Evolutionary conservation across 2,797 vertebrate species (phyloP), one percentile per base, ranked within the genome.

Genomic region (Myioborus miniatus): DNA sequence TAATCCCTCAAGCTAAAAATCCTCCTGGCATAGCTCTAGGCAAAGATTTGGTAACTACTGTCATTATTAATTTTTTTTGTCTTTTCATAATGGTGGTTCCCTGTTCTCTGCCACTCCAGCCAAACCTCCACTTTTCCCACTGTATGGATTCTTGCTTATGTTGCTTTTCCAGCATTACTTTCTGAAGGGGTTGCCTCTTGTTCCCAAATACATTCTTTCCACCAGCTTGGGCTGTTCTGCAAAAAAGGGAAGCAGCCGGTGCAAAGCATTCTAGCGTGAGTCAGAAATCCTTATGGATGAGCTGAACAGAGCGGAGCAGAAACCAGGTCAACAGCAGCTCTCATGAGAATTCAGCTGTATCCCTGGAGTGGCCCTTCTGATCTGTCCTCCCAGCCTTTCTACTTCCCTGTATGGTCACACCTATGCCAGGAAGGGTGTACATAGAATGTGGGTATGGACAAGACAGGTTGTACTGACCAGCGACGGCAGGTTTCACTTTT

Each of bases 291-390:
- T 85, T 43, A 80, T 5, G 50, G 89, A 85, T 71, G 60, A 94
- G 79, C 64, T 65, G 55, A 90, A 72, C n/a, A 24, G 72, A 86
- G 76, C 8, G 0, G 58, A 88, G 77, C 55, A 65, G 80, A 87
- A 97, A 92, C 12, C 80, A 83, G 93, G 77, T 83, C 86, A 84
- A 5, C 41, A 91, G 79, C 41, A 87, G 83, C 49, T 70, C 47
- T 84, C 55, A 11, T 5, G 34, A 76, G 77, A 81, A 82, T 86
- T 53, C 18, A 81, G 47, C 69, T 81, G 5, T n/a, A 58, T 50
- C 34, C 49, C 43, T 34, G 43, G 32, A 34, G 78, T 30, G 26
- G 37, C 50, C 59, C 30, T 83, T 81, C 46, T 41, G n/a, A 60
- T 63, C 53, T 29, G 19, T 47, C 59, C 70, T 72, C 49, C 30